phyloP scores from a whole-genome alignment of 2,113 vertebrate genomes.

The Trichechus manatus region DNA sequence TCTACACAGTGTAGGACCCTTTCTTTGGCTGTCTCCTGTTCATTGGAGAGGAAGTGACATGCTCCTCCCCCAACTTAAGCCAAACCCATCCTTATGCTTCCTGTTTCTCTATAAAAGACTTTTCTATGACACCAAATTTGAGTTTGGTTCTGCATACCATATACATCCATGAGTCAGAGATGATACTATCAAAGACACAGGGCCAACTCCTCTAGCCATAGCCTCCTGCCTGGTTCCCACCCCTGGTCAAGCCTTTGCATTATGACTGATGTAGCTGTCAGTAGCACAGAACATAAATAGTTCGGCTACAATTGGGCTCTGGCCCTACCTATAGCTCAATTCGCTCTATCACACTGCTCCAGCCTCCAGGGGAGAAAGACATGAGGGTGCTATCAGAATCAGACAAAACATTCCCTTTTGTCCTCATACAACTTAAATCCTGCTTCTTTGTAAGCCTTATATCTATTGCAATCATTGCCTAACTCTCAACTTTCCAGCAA shows the following conservation, averaged over 20 bases:
- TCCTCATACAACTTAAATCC: slow-evolving; percentile 23
- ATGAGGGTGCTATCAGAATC: neutral
- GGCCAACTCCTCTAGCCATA: neutral
- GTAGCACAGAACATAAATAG: neutral
- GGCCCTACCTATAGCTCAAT: neutral
- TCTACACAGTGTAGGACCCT: neutral
- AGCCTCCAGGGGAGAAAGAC: neutral
- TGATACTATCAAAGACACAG: neutral
- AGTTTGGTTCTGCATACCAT: slow-evolving; percentile 23
- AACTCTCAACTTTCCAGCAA: neutral
- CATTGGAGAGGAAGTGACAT: neutral
- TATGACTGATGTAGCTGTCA: neutral
- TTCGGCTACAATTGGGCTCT: neutral
- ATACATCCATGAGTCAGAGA: neutral
- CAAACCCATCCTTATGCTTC: neutral
- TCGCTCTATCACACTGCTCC: slow-evolving; percentile 18
- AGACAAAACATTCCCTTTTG: neutral
- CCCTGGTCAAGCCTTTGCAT: neutral
- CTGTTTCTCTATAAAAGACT: slow-evolving; percentile 56
- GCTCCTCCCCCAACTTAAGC: neutral
- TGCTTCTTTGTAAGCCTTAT: slow-evolving; percentile 8
- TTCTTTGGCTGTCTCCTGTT: slow-evolving; percentile 27
- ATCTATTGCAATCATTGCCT: neutral
- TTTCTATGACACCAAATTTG: slow-evolving; percentile 44
- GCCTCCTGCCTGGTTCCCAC: neutral